phyloP scores from a whole-genome alignment of 2,797 vertebrate genomes.

The Morus bassanus region DNA sequence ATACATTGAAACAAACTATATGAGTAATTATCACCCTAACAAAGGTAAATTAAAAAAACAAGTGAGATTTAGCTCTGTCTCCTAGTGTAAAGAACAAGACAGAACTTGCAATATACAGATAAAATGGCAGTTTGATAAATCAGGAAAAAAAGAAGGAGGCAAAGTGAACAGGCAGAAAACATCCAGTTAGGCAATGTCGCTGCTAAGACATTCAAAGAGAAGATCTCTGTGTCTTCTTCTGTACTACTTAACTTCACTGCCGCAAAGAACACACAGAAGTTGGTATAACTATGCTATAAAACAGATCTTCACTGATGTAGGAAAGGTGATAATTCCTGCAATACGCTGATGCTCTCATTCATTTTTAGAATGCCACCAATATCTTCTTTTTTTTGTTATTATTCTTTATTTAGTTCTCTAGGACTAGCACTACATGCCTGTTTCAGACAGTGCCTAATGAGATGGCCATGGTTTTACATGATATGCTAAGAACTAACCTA shows the following conservation, averaged over 20 bases:
- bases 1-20: neutral
- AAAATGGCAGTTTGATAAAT: neutral
- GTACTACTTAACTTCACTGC: neutral
- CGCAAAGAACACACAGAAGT: neutral
- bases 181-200: neutral
- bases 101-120: neutral
- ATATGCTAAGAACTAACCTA: neutral
- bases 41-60: neutral
- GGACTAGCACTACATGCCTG: neutral
- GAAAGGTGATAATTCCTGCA: neutral
- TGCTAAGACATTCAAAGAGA: neutral
- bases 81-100: neutral
- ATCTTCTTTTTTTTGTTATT: neutral
- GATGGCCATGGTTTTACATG: neutral
- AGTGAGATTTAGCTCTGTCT: neutral
- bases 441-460: neutral
- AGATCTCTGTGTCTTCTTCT: neutral
- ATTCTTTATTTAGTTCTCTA: neutral
- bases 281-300: neutral
- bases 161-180: neutral
- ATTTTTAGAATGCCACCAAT: neutral
- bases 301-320: neutral
- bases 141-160: neutral
- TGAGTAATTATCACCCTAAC: neutral
- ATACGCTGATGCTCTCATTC: accelerated